A percentile compares a stretch with the other conserved stretches of the same genome.
Conservation (phyloP, 2,113 vertebrate species). For the Varanus komodoensis region DNA sequence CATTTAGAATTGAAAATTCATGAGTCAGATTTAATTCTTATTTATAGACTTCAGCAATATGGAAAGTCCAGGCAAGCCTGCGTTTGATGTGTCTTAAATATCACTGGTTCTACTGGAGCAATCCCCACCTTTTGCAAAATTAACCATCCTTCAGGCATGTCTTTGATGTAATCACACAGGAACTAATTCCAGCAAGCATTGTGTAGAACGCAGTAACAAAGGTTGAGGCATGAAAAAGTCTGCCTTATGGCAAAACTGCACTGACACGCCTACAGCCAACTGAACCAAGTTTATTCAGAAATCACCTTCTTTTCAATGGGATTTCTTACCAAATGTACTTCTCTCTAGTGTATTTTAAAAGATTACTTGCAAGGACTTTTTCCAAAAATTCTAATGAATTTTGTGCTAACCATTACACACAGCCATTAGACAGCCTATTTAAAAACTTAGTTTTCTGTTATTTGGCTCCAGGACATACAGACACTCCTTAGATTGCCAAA, state of each 20-base stretch:
- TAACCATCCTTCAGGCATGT: conserved; percentile 74
- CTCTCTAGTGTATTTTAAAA: conserved; percentile 46
- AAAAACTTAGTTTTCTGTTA: conserved; percentile 44
- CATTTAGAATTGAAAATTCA: conserved; percentile 72
- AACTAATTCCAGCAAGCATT: conserved; percentile 74
- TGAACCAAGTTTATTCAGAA: neutral
- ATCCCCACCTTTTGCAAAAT: conserved; percentile 72
- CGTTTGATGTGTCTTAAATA: conserved; percentile 81
- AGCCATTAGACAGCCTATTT: conserved; percentile 45
- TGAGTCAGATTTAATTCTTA: conserved; percentile 81
- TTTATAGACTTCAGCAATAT: conserved; percentile 78
- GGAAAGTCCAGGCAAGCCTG: conserved; percentile 76
- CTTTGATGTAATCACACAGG: conserved; percentile 78
- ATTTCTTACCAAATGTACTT: neutral
- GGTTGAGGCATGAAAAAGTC: conserved; percentile 67
- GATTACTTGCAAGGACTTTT: conserved; percentile 32
- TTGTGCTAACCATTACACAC: conserved; percentile 54
- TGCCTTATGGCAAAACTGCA: conserved; percentile 69
- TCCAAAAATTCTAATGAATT: conserved; percentile 29
- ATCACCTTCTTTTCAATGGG: neutral
- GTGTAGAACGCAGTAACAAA: conserved; percentile 69
- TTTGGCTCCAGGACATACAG: conserved; percentile 41
- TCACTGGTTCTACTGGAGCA: conserved; percentile 71
- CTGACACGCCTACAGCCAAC: conserved; percentile 49
- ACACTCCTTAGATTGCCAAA: conserved; percentile 48